Conservation (phyloP, 30 jellyfish, hydroid and myxozoan species). For the Hydractinia symbiolongicarpus region DNA sequence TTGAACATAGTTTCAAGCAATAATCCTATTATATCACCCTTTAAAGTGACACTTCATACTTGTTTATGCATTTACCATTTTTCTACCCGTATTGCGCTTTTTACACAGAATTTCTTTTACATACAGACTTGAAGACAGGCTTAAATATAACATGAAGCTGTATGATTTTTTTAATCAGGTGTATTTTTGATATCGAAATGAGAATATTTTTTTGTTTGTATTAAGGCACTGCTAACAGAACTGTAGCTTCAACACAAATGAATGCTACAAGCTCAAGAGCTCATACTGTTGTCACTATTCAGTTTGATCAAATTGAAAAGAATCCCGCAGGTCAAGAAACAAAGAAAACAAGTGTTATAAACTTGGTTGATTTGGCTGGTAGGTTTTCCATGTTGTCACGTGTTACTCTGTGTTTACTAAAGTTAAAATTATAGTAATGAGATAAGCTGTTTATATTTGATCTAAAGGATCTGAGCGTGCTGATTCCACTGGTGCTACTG, state of each 20-base stretch:
- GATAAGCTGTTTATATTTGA: neutral
- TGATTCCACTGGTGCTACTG: constrained; percentile 99
- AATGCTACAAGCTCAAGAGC: constrained; percentile 99
- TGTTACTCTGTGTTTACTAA: too few relatives aligned
- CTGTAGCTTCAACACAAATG: constrained; percentile 97
- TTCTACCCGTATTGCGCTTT: too few relatives aligned
- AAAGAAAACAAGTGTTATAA: constrained; percentile 75
- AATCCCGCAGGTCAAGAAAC: constrained; percentile 92
- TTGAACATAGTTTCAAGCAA: too few relatives aligned
- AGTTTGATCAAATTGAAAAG: constrained; percentile 86
- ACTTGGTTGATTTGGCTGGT: constrained; percentile 97
- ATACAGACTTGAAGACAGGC: too few relatives aligned
- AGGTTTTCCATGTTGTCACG: neutral
- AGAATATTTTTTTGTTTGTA: neutral
- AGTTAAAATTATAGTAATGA: too few relatives aligned
- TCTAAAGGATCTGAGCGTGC: constrained; percentile 91
- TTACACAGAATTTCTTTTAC: too few relatives aligned
- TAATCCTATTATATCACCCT: too few relatives aligned
- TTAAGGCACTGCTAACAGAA: constrained; percentile 92
- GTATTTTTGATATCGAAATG: neutral
- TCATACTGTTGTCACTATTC: constrained; percentile 94
- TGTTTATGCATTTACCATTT: too few relatives aligned
- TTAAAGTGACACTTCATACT: too few relatives aligned
- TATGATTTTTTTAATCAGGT: too few relatives aligned
- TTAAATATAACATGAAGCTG: too few relatives aligned